Percentiles rank a stretch among this genome's conserved stretches.
Conservation (phyloP, 2,797 vertebrate genomes). For the Lithobates sylvaticus region DNA sequence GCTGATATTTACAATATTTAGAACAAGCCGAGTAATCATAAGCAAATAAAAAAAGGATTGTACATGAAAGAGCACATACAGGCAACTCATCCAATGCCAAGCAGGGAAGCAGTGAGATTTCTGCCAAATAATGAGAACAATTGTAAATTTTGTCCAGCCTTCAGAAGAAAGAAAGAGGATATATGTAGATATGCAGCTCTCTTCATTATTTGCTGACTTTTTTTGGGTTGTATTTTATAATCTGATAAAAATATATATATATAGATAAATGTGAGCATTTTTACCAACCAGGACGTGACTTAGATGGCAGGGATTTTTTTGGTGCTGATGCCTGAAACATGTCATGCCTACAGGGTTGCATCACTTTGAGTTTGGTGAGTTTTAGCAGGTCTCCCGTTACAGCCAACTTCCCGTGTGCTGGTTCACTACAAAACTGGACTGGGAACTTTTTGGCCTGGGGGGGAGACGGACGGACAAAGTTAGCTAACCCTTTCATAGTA, state of each 20-base stretch:
- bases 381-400: too few species aligned
- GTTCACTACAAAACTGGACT: too few species aligned
- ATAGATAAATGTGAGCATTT: too few species aligned
- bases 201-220: neutral
- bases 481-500: too few species aligned
- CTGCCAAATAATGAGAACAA: neutral
- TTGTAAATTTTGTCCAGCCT: neutral
- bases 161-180: neutral
- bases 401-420: too few species aligned
- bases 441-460: too few species aligned
- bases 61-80: neutral
- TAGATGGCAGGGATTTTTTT: neutral
- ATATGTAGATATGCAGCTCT: neutral
- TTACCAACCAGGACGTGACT: too few species aligned
- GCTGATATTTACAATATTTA: conserved; percentile 4
- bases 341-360: too few species aligned
- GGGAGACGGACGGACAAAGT: too few species aligned
- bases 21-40: conserved; percentile 8
- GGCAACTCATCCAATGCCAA: neutral
- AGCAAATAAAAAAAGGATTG: neutral
- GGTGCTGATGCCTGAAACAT: too few species aligned
- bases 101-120: neutral
- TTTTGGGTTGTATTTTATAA: neutral
- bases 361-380: too few species aligned
- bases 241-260: too few species aligned